Base-by-base conservation (phyloP, 2,113 vertebrate genomes). In the Ibidorhyncha struthersii region DNA sequence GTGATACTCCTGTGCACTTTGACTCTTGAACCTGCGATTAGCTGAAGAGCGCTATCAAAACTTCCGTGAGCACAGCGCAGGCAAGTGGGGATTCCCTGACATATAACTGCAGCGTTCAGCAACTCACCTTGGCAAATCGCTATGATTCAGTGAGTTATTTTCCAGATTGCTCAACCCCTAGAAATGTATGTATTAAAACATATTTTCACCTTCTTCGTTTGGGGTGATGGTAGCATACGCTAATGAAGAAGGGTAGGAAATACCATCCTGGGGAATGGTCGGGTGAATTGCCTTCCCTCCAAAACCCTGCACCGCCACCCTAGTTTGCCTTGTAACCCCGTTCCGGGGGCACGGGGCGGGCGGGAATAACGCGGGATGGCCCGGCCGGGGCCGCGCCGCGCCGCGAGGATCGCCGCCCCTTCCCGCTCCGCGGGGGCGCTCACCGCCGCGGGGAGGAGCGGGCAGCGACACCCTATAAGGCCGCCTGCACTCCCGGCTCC, bases 371-470 rank as follows among this genome's bases (percentile, higher is more conserved):
- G 43, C 14, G 22, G 17, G 30, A 30, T 22, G 20, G 12, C 45
- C 70, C 25, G 8, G 32, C 62, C 49, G 21, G n/a, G n/a, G 22
- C 76, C 23, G 62, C 73, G 22, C 76, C 23, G 62, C 73, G 10
- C 76, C n/a, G 34, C 36, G 8, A 6, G 11, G 45, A 76, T 89
- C 83, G 14, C 96, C 96, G 80, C 95, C 93, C 80, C 58, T 58
- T 77, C n/a, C 30, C 29, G 50, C 78, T 92, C 63, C 36, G 88
- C 84, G 81, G 81, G 47, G 77, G 58, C 49, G 78, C 89, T 45
- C 63, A 50, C 65, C 32, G 63, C 45, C 50, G 47, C 77, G 84
- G 96, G 95, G 93, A 92, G 96, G 96, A 95, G 96, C 96, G 89
- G 91, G 49, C 50, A 36, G 38, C 26, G 56, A 56, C 0, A 8